phyloP scores from a whole-genome alignment of 2,113 vertebrate genomes.

The Oceanodroma tethys region DNA sequence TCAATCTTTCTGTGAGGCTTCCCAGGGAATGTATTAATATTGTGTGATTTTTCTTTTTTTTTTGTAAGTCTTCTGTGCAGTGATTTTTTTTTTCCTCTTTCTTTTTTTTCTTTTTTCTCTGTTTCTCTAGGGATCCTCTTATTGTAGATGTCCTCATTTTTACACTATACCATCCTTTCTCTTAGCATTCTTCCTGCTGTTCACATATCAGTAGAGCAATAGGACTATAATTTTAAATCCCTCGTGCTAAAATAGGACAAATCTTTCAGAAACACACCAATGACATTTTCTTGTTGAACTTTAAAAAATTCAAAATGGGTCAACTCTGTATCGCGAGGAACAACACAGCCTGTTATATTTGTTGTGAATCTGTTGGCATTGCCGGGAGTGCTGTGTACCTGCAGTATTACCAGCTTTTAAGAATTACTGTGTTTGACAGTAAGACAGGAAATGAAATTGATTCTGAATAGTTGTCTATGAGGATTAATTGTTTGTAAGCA shows the following conservation, averaged over 20 bases:
- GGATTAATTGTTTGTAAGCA: neutral
- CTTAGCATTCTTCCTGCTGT: neutral
- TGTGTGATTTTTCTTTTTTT: neutral
- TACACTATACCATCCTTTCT: neutral
- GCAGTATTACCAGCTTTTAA: neutral
- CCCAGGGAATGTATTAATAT: neutral
- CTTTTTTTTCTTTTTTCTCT: neutral
- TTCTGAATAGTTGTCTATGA: neutral
- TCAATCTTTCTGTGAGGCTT: neutral
- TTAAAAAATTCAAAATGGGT: neutral
- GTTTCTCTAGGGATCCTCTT: neutral
- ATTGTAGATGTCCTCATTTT: neutral
- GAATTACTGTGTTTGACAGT: neutral
- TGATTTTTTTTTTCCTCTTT: no score
- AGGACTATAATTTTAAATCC: neutral
- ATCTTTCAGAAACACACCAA: neutral
- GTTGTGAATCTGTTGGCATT: neutral
- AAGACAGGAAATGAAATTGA: neutral
- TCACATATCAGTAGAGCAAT: neutral
- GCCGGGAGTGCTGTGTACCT: neutral
- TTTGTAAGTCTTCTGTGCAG: neutral
- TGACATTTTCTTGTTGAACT: neutral
- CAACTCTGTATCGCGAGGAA: fast-evolving
- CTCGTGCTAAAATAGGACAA: neutral
- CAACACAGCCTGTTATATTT: fast-evolving